phyloP scores from a whole-genome alignment of 2,797 vertebrate genomes.

The Sebastes iracundus region DNA sequence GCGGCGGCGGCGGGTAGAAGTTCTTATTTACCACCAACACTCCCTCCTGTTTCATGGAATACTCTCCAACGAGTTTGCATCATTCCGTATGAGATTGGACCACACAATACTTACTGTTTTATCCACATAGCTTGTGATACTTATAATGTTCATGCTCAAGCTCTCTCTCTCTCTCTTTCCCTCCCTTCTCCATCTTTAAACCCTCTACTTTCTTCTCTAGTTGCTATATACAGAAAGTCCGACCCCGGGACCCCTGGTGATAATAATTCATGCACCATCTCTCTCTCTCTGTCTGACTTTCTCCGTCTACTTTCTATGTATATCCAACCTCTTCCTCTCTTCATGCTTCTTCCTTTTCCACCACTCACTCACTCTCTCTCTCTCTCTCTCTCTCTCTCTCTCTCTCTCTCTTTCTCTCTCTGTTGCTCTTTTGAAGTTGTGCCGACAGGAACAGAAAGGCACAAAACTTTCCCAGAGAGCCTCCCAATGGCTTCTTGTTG shows the following conservation, averaged over 20 bases:
- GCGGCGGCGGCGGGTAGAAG: slow-evolving; percentile 39
- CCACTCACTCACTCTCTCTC: background rate
- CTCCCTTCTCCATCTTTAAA: background rate
- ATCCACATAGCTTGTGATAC: slow-evolving; percentile 89
- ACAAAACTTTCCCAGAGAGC: slow-evolving; percentile 72
- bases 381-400: background rate
- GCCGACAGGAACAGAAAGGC: slow-evolving; percentile 74
- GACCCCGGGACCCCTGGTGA: slow-evolving; percentile 62
- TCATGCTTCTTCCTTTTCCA: slow-evolving; percentile 47
- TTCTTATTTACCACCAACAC: slow-evolving; percentile 80
- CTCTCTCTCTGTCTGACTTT: slow-evolving; percentile 32
- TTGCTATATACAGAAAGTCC: slow-evolving; percentile 34
- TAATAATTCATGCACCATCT: slow-evolving; percentile 83
- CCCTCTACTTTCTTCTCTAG: slow-evolving; percentile 19
- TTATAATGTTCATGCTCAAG: slow-evolving; percentile 75
- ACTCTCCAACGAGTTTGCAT: slow-evolving; percentile 88
- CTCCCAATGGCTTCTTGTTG: slow-evolving; percentile 76
- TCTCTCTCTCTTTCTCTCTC: background rate
- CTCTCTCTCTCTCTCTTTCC: background rate
- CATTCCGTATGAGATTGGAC: slow-evolving; percentile 85
- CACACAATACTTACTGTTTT: slow-evolving; percentile 88
- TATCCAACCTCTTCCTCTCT: slow-evolving; percentile 52
- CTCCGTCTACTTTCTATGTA: slow-evolving; percentile 18
- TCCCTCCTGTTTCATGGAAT: slow-evolving; percentile 82
- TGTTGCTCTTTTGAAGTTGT: slow-evolving; percentile 81